phyloP scores from a whole-genome alignment of 2,797 vertebrate genomes.

The Fundulus diaphanus region DNA sequence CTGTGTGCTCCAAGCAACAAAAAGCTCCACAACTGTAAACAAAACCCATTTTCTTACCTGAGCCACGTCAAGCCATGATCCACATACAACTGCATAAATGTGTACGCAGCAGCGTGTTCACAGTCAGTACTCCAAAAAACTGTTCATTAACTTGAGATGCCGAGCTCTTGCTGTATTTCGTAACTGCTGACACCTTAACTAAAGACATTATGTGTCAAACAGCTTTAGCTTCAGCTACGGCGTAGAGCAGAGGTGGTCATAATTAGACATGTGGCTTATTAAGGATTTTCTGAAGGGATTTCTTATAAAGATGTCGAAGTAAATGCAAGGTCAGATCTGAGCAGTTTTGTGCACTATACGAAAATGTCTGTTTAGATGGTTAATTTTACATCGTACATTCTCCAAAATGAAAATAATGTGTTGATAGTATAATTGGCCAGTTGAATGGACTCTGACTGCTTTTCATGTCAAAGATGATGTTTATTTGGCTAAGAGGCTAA shows the following conservation, averaged over 20 bases:
- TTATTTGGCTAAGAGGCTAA: neutral
- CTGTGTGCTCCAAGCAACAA: neutral
- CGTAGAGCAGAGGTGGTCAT: neutral
- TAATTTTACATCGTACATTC: neutral
- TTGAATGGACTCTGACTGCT: neutral
- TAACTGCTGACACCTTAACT: no score
- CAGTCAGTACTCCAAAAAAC: no score
- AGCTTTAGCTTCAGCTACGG: neutral
- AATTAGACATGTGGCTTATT: neutral
- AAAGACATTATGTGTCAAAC: no score
- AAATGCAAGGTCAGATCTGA: neutral
- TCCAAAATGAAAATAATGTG: neutral
- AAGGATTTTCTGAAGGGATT: neutral
- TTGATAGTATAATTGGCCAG: neutral
- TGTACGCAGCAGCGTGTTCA: no score
- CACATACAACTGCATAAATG: no score
- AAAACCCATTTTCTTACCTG: neutral
- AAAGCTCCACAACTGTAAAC: neutral
- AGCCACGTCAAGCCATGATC: no score
- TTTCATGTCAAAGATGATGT: neutral
- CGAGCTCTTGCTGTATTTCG: no score
- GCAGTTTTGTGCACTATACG: neutral
- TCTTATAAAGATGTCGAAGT: neutral
- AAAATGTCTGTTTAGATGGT: neutral
- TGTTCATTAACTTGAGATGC: no score